A percentile compares a stretch with the other conserved stretches of the same genome.
Conservation (phyloP, 2,888 invertebrate genomes). For the Chrysotoxum bicinctum region DNA sequence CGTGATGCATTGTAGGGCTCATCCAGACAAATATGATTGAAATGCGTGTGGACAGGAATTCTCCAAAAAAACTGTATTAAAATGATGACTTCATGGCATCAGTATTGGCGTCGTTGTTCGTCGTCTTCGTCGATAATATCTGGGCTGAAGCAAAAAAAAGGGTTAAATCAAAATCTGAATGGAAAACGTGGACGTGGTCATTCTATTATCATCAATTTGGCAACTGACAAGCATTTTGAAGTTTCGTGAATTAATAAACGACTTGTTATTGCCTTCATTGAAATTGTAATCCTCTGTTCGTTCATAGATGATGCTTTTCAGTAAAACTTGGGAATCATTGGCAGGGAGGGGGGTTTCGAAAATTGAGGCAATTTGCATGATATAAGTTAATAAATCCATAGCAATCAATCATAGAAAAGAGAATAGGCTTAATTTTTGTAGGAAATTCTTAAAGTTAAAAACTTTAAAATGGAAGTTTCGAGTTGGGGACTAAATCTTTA, state of each 20-base stretch:
- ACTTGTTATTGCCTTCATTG: neutral
- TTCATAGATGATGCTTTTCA: neutral
- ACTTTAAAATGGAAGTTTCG: no score
- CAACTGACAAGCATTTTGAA: neutral
- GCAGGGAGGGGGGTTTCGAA: neutral
- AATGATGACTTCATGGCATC: neutral
- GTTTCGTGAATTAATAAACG: neutral
- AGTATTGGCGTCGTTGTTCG: neutral
- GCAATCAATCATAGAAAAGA: no score
- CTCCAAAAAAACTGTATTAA: no score
- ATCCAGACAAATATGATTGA: neutral
- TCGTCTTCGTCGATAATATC: neutral
- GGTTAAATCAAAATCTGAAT: neutral
- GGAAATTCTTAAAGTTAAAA: no score
- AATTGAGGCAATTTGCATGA: no score
- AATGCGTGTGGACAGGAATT: neutral
- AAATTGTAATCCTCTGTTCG: neutral
- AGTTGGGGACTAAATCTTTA: no score
- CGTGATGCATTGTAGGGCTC: neutral
- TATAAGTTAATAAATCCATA: no score
- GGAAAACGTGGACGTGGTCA: neutral
- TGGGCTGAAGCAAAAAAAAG: neutral
- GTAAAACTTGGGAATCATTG: neutral
- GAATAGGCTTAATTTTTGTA: no score
- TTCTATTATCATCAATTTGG: neutral